These are phyloP conservation scores for Mesembrinibis cayennensis DNA, from an alignment of 2,113 vertebrate species.

Conservation along the genomic window DNA sequence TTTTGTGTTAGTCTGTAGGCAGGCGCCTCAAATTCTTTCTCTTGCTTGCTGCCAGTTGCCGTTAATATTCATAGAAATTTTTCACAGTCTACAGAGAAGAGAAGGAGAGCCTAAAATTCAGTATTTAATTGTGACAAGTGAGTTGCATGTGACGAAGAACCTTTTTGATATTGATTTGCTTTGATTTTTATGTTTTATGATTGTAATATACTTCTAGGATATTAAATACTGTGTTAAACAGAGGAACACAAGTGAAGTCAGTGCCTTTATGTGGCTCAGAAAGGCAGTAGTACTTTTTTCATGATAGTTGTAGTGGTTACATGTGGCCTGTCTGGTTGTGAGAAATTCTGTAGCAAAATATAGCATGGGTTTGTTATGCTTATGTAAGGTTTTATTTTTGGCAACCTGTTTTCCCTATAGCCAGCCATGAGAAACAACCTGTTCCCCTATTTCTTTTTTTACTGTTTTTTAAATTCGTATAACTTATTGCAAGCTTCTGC, in stretches of 20 bases:
- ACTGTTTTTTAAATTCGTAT: background rate
- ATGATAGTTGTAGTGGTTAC: background rate
- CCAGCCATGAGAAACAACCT: background rate
- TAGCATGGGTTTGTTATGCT: constrained; percentile 9
- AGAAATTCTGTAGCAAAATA: constrained; percentile 24
- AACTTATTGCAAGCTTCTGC: background rate
- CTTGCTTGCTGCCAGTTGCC: background rate
- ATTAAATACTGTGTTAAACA: background rate
- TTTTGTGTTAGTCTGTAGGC: background rate
- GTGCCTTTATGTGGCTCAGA: background rate
- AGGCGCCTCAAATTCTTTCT: background rate
- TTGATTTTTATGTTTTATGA: background rate
- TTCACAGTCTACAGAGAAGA: background rate
- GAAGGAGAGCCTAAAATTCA: background rate
- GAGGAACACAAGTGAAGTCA: background rate
- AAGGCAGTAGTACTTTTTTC: constrained; percentile 4
- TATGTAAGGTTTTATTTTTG: constrained; percentile 32
- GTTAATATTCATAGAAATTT: background rate
- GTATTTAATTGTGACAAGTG: background rate
- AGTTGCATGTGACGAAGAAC: background rate
- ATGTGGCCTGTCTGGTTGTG: constrained; percentile 25
- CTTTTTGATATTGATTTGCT: background rate
- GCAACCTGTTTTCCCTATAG: background rate
- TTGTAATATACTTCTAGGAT: background rate
- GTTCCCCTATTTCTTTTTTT: background rate